phyloP scores from a whole-genome alignment of 92 coral and sea anemone genomes.

The Blastomussa wellsi region DNA sequence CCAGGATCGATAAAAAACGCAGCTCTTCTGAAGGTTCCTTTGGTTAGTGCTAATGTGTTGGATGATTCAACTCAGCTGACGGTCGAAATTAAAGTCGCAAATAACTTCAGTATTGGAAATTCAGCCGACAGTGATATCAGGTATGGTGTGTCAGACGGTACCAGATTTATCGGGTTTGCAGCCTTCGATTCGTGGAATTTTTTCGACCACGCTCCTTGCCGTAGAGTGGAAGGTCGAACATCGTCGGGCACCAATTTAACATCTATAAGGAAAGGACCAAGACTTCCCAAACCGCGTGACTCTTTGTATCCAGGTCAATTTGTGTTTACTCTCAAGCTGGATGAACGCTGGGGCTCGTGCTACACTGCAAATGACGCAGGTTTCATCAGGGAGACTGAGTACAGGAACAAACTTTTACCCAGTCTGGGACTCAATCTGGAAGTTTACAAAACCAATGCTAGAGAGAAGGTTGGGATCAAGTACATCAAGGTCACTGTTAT shows the following conservation, averaged over 20 bases:
- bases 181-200: conserved; percentile 9
- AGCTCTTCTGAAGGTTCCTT: conserved; percentile 18
- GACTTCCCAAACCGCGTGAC: not conserved
- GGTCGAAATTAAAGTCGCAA: conserved; percentile 21
- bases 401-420: not conserved
- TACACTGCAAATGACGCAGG: not conserved
- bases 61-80: conserved; percentile 19
- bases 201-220: not conserved
- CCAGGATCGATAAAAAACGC: conserved; percentile 21
- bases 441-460: not conserved
- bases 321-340: conserved; percentile 20
- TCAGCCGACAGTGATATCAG: conserved; percentile 12
- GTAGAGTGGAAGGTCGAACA: conserved; percentile 1
- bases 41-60: not conserved
- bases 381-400: not conserved
- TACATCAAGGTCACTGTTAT: not conserved
- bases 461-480: conserved; percentile 3
- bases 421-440: not conserved
- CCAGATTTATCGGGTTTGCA: conserved; percentile 28
- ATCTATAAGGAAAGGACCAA: not conserved
- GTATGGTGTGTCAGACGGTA: conserved; percentile 40
- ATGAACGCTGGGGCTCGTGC: conserved; percentile 38
- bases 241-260: conserved; percentile 11
- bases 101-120: not conserved
- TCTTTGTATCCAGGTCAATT: conserved; percentile 10